These are phyloP conservation scores for Manacus vitellinus DNA, from an alignment of 2,113 vertebrate genomes.

Conservation along the genomic window DNA sequence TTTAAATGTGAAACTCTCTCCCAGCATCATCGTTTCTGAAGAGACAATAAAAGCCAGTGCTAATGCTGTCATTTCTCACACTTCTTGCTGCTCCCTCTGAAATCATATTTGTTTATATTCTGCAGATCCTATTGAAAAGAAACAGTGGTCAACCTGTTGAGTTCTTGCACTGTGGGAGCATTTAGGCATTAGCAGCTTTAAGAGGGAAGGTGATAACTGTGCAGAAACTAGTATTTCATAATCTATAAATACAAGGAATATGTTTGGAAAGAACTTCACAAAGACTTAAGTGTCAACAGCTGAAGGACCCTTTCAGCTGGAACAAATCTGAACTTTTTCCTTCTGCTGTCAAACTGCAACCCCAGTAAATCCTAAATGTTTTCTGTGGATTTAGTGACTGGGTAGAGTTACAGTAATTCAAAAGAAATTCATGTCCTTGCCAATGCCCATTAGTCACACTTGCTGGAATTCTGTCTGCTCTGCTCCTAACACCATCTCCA, in stretches of 20 bases:
- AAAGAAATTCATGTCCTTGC: slow-evolving; percentile 58
- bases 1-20: slow-evolving; percentile 54
- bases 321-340: slow-evolving; percentile 62
- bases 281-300: slow-evolving; percentile 38
- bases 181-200: slow-evolving; percentile 1
- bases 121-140: background rate
- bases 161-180: background rate
- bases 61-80: slow-evolving; percentile 56
- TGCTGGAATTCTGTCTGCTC: slow-evolving; percentile 48
- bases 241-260: background rate
- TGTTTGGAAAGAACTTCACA: background rate
- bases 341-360: slow-evolving; percentile 41
- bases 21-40: slow-evolving; percentile 49
- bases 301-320: slow-evolving; percentile 44
- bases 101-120: slow-evolving; percentile 50
- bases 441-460: slow-evolving; percentile 59
- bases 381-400: slow-evolving; percentile 60
- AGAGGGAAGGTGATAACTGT: background rate
- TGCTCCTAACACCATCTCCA: slow-evolving; percentile 9
- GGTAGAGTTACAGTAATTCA: slow-evolving; percentile 52
- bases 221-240: background rate
- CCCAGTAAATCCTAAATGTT: slow-evolving; percentile 59
- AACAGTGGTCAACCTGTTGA: background rate
- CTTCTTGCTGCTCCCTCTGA: slow-evolving; percentile 36
- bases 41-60: slow-evolving; percentile 46